A percentile compares a stretch with the other conserved stretches of the same genome.
These are phyloP conservation scores for Oegoconia quadripuncta DNA, from an alignment of 2,888 invertebrate genomes.

Conservation along the genomic window DNA sequence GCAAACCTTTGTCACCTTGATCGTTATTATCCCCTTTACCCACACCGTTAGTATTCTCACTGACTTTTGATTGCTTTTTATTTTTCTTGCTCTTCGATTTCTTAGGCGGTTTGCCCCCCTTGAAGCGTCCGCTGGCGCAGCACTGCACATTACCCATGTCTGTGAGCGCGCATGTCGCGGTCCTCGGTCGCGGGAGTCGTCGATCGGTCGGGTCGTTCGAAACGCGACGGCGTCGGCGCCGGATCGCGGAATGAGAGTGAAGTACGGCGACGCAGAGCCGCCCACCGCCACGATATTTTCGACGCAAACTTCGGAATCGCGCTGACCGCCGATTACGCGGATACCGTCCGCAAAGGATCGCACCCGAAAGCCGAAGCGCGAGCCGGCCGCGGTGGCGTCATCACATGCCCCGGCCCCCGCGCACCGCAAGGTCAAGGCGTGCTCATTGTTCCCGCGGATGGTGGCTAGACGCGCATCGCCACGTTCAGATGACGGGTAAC, in stretches of 20 bases:
- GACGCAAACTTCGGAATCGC: conserved; percentile 62
- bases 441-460: conserved; percentile 65
- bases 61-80: conserved; percentile 26
- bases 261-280: conserved; percentile 55
- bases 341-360: conserved; percentile 75
- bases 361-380: conserved; percentile 76
- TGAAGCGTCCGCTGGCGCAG: conserved; percentile 73
- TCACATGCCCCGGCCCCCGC: conserved; percentile 66
- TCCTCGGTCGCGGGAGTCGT: conserved; percentile 62
- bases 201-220: conserved; percentile 76
- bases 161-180: conserved; percentile 72
- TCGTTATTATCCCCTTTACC: too few relatives aligned
- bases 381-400: conserved; percentile 74
- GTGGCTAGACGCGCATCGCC: conserved; percentile 48
- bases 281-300: conserved; percentile 70
- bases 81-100: conserved; percentile 56
- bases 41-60: conserved; percentile 43
- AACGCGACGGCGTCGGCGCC: conserved; percentile 77
- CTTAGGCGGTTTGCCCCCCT: conserved; percentile 56
- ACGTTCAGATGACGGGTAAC: conserved; percentile 40
- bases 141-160: conserved; percentile 79
- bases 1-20: conserved; percentile 51
- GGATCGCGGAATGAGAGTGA: conserved; percentile 70
- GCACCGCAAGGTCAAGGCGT: conserved; percentile 75
- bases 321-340: conserved; percentile 75